These are phyloP conservation scores for Epirrhoe alternata DNA, from an alignment of 2,888 invertebrate genomes.

Conservation along the genomic window DNA sequence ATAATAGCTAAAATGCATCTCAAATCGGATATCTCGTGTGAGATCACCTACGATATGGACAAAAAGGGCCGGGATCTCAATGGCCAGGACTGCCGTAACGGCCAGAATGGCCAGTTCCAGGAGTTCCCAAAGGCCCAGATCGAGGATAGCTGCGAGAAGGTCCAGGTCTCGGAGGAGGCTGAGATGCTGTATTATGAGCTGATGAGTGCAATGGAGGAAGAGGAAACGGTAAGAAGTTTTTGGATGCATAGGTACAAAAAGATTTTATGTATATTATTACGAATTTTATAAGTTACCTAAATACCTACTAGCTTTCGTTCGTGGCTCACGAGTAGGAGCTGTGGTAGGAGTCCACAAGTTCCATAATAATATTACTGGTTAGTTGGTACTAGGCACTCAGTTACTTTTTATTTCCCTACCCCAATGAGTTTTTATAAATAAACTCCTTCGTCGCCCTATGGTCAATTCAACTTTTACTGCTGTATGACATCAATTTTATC, in stretches of 20 bases:
- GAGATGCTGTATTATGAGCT: slow-evolving; percentile 83
- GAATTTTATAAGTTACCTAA: too few relatives aligned
- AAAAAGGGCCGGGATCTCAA: slow-evolving; percentile 49
- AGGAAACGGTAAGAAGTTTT: slow-evolving; percentile 73
- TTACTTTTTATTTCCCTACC: not conserved
- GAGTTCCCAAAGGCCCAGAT: slow-evolving; percentile 13
- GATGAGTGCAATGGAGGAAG: slow-evolving; percentile 78
- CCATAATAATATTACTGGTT: not conserved
- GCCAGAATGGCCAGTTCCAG: slow-evolving; percentile 15
- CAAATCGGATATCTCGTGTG: slow-evolving; percentile 73
- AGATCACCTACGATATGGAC: slow-evolving; percentile 70
- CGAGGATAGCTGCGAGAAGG: slow-evolving; percentile 3
- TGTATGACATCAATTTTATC: slow-evolving; percentile 22
- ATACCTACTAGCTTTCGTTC: too few relatives aligned
- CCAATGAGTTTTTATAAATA: not conserved
- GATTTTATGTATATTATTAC: too few relatives aligned
- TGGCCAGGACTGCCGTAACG: slow-evolving; percentile 1
- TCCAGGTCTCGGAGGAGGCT: slow-evolving; percentile 76
- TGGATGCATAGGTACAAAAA: too few relatives aligned
- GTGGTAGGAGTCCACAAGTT: too few relatives aligned
- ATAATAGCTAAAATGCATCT: slow-evolving; percentile 71
- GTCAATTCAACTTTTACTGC: slow-evolving; percentile 14
- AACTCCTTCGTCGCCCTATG: not conserved
- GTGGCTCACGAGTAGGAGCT: too few relatives aligned
- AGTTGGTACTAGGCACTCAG: not conserved